Evolutionary conservation across 2,888 invertebrate species (phyloP).

Genomic region (Lomographa bimaculata): DNA sequence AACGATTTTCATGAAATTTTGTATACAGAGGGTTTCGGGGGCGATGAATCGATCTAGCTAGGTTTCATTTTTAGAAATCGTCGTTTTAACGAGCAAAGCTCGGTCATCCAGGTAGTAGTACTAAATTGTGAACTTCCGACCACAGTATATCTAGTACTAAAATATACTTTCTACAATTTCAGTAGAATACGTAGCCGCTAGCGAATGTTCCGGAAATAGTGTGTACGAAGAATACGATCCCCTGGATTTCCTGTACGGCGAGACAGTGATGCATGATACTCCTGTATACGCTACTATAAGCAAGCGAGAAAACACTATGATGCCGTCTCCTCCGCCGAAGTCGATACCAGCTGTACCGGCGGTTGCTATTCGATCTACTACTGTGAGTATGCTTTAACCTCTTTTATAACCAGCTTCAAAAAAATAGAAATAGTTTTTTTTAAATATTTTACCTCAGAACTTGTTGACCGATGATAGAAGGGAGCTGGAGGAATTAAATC

Average conservation of each 20-base stretch:
- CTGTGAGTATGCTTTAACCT: conserved; percentile 55
- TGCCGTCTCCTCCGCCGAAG: conserved; percentile 78
- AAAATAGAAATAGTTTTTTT: not conserved
- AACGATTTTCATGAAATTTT: too few relatives aligned
- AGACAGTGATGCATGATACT: conserved; percentile 74
- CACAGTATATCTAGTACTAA: too few relatives aligned
- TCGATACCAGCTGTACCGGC: conserved; percentile 65
- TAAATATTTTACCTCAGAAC: not conserved
- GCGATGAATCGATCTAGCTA: too few relatives aligned
- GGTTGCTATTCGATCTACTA: conserved; percentile 63
- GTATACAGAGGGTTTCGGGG: too few relatives aligned
- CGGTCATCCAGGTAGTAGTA: too few relatives aligned
- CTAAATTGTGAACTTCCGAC: too few relatives aligned
- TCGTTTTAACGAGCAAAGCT: too few relatives aligned
- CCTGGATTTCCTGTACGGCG: conserved; percentile 75
- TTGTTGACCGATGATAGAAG: too few relatives aligned
- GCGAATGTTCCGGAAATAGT: conserved; percentile 67
- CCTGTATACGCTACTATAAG: conserved; percentile 71
- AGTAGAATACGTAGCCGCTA: conserved; percentile 66
- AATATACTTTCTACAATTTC: not conserved
- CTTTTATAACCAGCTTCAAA: not conserved
- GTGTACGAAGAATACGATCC: conserved; percentile 81
- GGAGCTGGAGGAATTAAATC: too few relatives aligned
- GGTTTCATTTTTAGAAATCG: too few relatives aligned
- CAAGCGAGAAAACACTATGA: conserved; percentile 58